phyloP scores from a whole-genome alignment of 30 jellyfish, hydroid and myxozoan genomes.

The Cassiopea xamachana region DNA sequence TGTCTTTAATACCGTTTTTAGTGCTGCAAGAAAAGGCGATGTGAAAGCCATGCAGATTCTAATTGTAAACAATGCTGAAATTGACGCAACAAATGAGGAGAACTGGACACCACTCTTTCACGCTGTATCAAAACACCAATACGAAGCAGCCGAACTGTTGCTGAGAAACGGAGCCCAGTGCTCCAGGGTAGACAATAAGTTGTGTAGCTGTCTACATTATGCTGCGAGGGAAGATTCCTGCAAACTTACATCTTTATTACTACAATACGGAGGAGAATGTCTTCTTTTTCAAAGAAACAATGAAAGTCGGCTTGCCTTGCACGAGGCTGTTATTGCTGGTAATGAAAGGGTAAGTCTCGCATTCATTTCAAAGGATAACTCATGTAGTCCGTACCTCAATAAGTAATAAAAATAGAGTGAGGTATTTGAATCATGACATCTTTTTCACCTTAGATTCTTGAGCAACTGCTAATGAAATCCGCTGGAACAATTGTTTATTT shows the following conservation, averaged over 20 bases:
- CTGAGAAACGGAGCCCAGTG: constrained; percentile 37
- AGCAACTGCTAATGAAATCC: not conserved
- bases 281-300: constrained; percentile 7
- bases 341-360: constrained; percentile 10
- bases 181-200: constrained; percentile 13
- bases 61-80: constrained; percentile 16
- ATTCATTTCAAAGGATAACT: not conserved
- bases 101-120: constrained; percentile 49
- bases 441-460: not conserved
- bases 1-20: not conserved
- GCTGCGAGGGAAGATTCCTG: constrained; percentile 41
- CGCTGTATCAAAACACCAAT: constrained; percentile 36
- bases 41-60: constrained; percentile 19
- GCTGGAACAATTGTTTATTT: constrained; percentile 19
- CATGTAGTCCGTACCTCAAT: no score
- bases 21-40: constrained; percentile 37
- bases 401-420: no score
- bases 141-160: constrained; percentile 15
- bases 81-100: constrained; percentile 33
- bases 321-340: constrained; percentile 47
- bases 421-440: not conserved
- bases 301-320: constrained; percentile 18
- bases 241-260: not conserved
- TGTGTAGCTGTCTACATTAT: constrained; percentile 22
- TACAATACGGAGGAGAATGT: constrained; percentile 22